Conservation (phyloP, 1,140 invertebrate genomes). For the Pachypsylla venusta region DNA sequence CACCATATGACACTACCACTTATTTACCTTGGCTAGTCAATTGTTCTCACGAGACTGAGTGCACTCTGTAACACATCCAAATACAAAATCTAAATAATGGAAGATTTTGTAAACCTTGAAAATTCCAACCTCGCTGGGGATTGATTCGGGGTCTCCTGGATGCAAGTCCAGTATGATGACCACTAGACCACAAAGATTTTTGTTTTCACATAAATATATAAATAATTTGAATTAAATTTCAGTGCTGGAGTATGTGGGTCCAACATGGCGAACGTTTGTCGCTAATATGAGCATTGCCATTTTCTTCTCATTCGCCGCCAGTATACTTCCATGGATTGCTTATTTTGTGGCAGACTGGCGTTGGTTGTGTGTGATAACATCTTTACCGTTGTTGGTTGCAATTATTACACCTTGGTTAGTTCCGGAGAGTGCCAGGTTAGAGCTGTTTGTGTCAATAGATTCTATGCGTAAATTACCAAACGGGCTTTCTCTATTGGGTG, state of each 20-base stretch:
- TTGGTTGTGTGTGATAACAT: slow-evolving; percentile 50
- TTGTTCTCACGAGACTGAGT: too few relatives aligned
- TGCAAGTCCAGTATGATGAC: too few relatives aligned
- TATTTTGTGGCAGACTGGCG: slow-evolving; percentile 61
- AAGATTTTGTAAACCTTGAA: too few relatives aligned
- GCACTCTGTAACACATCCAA: too few relatives aligned
- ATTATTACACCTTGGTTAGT: slow-evolving; percentile 54
- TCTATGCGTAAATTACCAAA: neutral
- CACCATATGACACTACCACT: too few relatives aligned
- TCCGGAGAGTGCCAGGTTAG: slow-evolving; percentile 61
- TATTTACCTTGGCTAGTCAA: too few relatives aligned
- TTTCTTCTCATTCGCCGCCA: slow-evolving; percentile 67
- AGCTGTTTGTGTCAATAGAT: neutral
- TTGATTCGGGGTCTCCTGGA: too few relatives aligned
- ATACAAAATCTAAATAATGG: too few relatives aligned
- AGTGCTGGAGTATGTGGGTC: slow-evolving; percentile 77
- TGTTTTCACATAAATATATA: too few relatives aligned
- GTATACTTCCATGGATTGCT: slow-evolving; percentile 65
- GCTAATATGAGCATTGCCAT: slow-evolving; percentile 80
- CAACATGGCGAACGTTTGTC: slow-evolving; percentile 72
- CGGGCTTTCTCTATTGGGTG: neutral
- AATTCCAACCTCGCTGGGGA: too few relatives aligned
- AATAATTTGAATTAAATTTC: too few relatives aligned
- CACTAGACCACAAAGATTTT: too few relatives aligned
- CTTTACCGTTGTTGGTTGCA: slow-evolving; percentile 52